A percentile compares a stretch with the other conserved stretches of the same genome.
Conservation (phyloP, 92 coral and sea anemone species). For the Micromussa lordhowensis region DNA sequence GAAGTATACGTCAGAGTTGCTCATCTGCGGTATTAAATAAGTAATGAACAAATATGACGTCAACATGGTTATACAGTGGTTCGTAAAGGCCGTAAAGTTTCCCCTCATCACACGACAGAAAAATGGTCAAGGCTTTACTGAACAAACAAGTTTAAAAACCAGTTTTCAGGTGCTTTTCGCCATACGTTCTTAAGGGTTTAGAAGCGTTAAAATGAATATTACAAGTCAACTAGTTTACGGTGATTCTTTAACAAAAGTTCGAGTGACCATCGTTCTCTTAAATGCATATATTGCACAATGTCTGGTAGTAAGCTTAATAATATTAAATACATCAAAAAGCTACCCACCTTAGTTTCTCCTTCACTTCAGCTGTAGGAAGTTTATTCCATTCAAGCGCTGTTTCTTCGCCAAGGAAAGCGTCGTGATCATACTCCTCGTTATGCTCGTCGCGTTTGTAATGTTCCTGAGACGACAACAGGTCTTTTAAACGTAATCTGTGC, state of each 20-base stretch:
- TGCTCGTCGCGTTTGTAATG: slow-evolving; percentile 68
- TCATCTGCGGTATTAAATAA: not conserved
- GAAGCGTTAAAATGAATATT: not conserved
- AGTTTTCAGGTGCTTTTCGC: not conserved
- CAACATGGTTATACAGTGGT: not conserved
- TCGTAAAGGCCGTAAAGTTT: not conserved
- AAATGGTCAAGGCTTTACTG: not conserved
- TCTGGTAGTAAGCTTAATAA: no score
- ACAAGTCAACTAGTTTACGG: not conserved
- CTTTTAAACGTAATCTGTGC: slow-evolving; percentile 1
- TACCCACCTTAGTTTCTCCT: slow-evolving; percentile 70
- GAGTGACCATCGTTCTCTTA: no score
- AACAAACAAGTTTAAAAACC: not conserved
- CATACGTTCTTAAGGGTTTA: not conserved
- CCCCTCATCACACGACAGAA: not conserved
- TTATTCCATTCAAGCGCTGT: slow-evolving; percentile 57
- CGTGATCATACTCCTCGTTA: slow-evolving; percentile 69
- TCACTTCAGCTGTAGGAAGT: slow-evolving; percentile 54
- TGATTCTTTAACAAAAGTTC: no score
- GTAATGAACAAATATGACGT: not conserved
- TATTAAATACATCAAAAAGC: not conserved
- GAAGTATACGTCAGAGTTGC: not conserved
- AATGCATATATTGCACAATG: no score
- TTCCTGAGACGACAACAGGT: slow-evolving; percentile 39
- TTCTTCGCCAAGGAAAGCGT: slow-evolving; percentile 83